Conservation (phyloP, 2,888 invertebrate species). For the Tillus elongatus region DNA sequence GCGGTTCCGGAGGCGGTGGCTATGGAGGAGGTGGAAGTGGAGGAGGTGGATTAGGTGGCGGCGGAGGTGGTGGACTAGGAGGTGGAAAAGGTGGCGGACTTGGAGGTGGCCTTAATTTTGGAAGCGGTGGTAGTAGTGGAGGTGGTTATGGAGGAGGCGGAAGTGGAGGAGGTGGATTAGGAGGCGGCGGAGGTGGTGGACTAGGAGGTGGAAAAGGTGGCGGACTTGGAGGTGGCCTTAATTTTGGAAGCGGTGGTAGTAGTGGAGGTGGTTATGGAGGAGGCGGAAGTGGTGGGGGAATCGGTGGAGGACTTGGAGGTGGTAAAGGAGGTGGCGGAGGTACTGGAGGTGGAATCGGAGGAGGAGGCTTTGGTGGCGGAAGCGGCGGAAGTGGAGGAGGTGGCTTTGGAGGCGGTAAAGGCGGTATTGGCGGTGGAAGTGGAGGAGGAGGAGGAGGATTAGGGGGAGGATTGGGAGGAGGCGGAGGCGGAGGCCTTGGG, state of each 20-base stretch:
- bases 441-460: constrained; percentile 15
- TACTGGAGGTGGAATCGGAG: too few relatives aligned
- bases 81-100: constrained; percentile 14
- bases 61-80: constrained; percentile 12
- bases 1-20: constrained; percentile 14
- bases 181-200: constrained; percentile 11
- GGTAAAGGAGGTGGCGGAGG: too few relatives aligned
- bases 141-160: constrained; percentile 12
- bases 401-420: constrained; percentile 7
- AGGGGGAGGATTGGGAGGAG: constrained; percentile 14
- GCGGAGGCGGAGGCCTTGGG: constrained; percentile 35
- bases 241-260: too few relatives aligned
- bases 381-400: too few relatives aligned
- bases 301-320: too few relatives aligned
- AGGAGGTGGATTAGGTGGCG: constrained; percentile 37
- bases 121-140: constrained; percentile 17
- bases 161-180: constrained; percentile 11
- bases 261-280: too few relatives aligned
- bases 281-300: too few relatives aligned
- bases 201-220: constrained; percentile 7
- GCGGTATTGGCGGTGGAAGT: constrained; percentile 11
- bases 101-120: constrained; percentile 41
- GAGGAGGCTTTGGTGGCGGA: too few relatives aligned
- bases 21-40: constrained; percentile 14
- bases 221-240: constrained; percentile 10